Percentiles rank a stretch among this genome's conserved stretches.
These are phyloP conservation scores for Dendrocopos noguchii DNA, from an alignment of 2,113 vertebrate genomes.

Conservation along the genomic window DNA sequence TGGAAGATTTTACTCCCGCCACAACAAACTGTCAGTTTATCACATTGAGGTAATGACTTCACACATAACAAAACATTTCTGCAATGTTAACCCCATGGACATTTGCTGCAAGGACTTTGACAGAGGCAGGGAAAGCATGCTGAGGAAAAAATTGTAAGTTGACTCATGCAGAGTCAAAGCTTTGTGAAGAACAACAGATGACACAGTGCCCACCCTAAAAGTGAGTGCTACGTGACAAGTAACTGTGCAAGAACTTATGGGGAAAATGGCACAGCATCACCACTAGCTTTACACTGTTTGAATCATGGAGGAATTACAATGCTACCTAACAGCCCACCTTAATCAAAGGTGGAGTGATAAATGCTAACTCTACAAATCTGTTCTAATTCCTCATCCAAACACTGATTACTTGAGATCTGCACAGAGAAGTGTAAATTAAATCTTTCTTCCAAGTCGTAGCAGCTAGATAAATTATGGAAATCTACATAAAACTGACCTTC, in stretches of 20 bases:
- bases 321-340: not conserved
- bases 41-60: not conserved
- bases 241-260: fast-evolving
- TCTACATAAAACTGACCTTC: slow-evolving; percentile 17
- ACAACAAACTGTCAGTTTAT: slow-evolving; percentile 46
- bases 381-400: not conserved
- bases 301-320: not conserved
- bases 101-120: not conserved
- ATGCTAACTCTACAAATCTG: not conserved
- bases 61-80: slow-evolving; percentile 32
- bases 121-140: not conserved
- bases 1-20: slow-evolving; percentile 9
- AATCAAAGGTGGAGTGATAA: not conserved
- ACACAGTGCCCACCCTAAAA: not conserved
- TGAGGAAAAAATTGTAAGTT: not conserved
- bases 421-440: not conserved
- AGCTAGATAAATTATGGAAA: slow-evolving; percentile 27
- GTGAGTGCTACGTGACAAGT: not conserved
- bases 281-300: not conserved
- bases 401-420: not conserved
- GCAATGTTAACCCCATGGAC: not conserved
- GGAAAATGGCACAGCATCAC: not conserved
- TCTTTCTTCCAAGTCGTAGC: not conserved
- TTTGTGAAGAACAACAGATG: not conserved
- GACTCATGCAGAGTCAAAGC: not conserved